phyloP scores from a whole-genome alignment of 2,113 vertebrate genomes.

The Procapra przewalskii region DNA sequence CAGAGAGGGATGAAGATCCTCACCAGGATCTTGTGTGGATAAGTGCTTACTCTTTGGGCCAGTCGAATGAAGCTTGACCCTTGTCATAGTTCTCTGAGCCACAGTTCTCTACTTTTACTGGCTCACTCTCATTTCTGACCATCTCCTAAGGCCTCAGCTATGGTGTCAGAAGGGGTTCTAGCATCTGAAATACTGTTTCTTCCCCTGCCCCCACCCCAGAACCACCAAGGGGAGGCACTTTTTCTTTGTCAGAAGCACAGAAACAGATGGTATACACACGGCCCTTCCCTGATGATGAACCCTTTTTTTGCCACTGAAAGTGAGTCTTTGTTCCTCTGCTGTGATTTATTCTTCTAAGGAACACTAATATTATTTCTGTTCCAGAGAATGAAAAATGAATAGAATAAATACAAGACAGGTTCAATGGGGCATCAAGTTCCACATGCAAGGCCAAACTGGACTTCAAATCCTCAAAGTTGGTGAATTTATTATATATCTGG shows the following conservation, averaged over 20 bases:
- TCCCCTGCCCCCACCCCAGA: background rate
- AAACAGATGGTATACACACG: background rate
- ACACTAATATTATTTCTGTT: background rate
- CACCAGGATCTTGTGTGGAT: background rate
- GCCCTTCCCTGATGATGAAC: background rate
- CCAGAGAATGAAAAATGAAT: conserved; percentile 30
- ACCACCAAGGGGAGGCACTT: background rate
- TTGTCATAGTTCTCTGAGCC: background rate
- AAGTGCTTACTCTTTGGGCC: background rate
- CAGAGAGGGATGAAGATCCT: background rate
- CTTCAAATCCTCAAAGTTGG: background rate
- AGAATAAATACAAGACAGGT: background rate
- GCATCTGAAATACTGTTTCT: background rate
- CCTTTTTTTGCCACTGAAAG: background rate
- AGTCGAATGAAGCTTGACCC: background rate
- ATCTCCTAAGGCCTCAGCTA: background rate
- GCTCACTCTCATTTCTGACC: background rate
- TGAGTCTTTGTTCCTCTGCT: background rate
- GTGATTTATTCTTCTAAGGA: background rate
- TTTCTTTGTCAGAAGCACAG: background rate
- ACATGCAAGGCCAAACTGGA: background rate
- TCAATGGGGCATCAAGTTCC: background rate
- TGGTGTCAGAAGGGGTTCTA: background rate
- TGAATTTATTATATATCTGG: background rate
- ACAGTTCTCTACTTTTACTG: background rate